These are phyloP conservation scores for Chaenodraco wilsoni DNA, from an alignment of 2,797 vertebrate genomes.

Conservation along the genomic window DNA sequence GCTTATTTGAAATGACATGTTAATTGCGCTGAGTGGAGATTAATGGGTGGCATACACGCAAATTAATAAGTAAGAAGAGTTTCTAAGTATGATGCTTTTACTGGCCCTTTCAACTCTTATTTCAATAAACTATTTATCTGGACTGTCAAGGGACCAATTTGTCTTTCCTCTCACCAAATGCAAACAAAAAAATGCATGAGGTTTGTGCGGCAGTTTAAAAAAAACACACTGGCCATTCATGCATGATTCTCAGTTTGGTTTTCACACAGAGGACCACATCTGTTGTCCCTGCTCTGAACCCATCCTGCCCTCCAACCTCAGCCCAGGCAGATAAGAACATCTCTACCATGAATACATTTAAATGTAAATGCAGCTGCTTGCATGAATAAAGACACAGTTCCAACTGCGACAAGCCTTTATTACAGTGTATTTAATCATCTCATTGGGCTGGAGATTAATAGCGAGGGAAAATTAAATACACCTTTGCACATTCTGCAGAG, in stretches of 20 bases:
- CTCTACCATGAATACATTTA: conserved; percentile 66
- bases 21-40: conserved; percentile 67
- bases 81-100: conserved; percentile 64
- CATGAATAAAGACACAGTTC: conserved; percentile 65
- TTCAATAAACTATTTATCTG: conserved; percentile 69
- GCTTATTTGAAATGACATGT: conserved; percentile 69
- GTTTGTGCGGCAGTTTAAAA: conserved; percentile 45
- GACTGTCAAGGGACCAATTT: conserved; percentile 54
- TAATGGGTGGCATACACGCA: conserved; percentile 66
- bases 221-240: conserved; percentile 34
- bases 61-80: conserved; percentile 70
- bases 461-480: conserved; percentile 74
- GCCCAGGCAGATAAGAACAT: conserved; percentile 65
- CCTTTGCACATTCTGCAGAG: conserved; percentile 65
- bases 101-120: conserved; percentile 56
- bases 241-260: conserved; percentile 17
- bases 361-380: conserved; percentile 73
- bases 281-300: conserved; percentile 54
- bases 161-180: conserved; percentile 64
- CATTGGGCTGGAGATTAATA: conserved; percentile 76
- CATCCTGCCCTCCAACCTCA: conserved; percentile 48
- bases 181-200: conserved; percentile 53
- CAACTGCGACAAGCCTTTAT: conserved; percentile 63
- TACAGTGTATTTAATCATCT: conserved; percentile 78
- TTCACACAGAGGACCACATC: conserved; percentile 33